Base-by-base conservation (phyloP, 2,113 vertebrate genomes). In the Dinomys branickii region DNA sequence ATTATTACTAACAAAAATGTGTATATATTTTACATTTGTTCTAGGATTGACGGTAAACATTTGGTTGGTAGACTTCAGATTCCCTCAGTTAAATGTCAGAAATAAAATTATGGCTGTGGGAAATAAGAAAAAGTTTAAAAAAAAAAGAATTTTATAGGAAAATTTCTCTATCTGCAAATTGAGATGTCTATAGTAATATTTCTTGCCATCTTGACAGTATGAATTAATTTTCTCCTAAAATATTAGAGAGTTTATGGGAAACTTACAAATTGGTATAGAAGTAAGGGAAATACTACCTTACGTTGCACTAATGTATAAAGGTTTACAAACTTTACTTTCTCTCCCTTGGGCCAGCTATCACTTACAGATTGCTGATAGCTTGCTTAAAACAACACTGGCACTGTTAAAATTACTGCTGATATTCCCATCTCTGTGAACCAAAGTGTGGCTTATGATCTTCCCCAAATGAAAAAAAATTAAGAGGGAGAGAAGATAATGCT, bases 21-120 rank as follows among this genome's bases (percentile, higher is more conserved):
- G 14, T 20, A 89, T 63, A 81, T 26, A 69, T 16, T 92, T 54
- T 73, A 69, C 88, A 77, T 90, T 86, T 78, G 14, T 90, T 89
- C 13, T 44, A 95, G 95, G 95, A 82, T 97, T 96, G 96, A 97
- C 96, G 97, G 95, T 92, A 96, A 97, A 95, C 93, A 56, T 95
- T 58, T 97, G 93, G 90, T 95, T 94, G 78, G 54, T 61, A 85
- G 88, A 95, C 54, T 95, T 95, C 86, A 35, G 73, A 88, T 65
- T 85, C 93, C 94, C 84, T 95, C 69, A 47, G 33, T 85, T 71
- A 86, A 50, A 59, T 50, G 92, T 97, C 94, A 96, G 94, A 96
- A 97, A 96, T 92, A 81, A 95, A 93, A 86, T 50, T 47, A 84
- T 59, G 61, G 92, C 81, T 59, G 80, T 93, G 47, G 30, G 44